phyloP scores from a whole-genome alignment of 2,888 invertebrate genomes.

The Strigamia crassipes region DNA sequence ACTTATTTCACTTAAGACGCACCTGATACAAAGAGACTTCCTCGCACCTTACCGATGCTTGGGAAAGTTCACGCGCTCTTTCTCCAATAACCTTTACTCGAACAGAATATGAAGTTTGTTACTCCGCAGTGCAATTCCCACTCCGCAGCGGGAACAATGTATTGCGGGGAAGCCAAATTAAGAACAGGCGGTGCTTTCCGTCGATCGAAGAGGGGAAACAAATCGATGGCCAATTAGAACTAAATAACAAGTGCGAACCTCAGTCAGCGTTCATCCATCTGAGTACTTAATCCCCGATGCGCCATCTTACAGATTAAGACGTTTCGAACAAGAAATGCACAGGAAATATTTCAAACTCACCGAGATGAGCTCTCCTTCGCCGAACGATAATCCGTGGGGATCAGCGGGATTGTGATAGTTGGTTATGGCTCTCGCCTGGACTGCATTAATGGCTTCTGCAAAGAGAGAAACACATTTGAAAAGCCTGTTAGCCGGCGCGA shows the following conservation, averaged over 20 bases:
- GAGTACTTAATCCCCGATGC: neutral
- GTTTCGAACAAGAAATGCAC: neutral
- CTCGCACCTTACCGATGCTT: too few relatives aligned
- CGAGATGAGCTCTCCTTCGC: constrained; percentile 60
- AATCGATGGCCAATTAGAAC: neutral
- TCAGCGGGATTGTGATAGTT: constrained; percentile 58
- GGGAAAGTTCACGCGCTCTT: too few relatives aligned
- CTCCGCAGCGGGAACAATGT: neutral
- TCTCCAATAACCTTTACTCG: too few relatives aligned
- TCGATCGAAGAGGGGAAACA: neutral
- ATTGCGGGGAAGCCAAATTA: neutral
- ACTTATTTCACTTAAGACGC: too few relatives aligned
- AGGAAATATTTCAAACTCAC: constrained; percentile 54
- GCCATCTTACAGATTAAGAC: neutral
- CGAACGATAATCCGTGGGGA: constrained; percentile 55
- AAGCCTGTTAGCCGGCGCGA: neutral
- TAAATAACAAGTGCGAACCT: constrained; percentile 7
- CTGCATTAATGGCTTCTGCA: constrained; percentile 59
- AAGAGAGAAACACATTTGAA: constrained; percentile 49
- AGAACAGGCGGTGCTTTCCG: neutral
- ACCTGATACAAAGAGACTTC: too few relatives aligned
- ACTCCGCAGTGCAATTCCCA: neutral
- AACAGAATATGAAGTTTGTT: too few relatives aligned
- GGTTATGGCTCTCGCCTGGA: constrained; percentile 58
- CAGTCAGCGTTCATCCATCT: neutral